Conservation (phyloP, 1,140 invertebrate genomes). For the Phortica variegata region DNA sequence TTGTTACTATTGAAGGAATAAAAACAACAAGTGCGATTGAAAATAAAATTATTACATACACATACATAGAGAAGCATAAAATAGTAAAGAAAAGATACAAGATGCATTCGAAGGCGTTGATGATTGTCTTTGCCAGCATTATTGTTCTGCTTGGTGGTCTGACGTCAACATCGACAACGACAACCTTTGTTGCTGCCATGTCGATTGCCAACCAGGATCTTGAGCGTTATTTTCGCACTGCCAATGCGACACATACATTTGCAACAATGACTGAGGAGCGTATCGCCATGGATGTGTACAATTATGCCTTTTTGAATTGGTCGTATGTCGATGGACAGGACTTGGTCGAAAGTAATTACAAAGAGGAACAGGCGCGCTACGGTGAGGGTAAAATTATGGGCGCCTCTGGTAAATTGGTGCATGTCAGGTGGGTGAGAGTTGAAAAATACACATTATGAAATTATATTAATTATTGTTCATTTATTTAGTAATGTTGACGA, state of each 20-base stretch:
- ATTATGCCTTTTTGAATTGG: constrained; percentile 50
- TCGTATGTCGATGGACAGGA: constrained; percentile 35
- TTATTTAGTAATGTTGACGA: constrained; percentile 58
- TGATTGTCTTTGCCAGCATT: constrained; percentile 1
- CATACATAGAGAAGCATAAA: background rate
- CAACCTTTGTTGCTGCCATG: constrained; percentile 46
- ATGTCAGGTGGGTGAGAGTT: too few relatives aligned
- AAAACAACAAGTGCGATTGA: too few relatives aligned
- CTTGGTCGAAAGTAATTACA: constrained; percentile 40
- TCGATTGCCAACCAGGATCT: constrained; percentile 51
- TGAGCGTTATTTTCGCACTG: constrained; percentile 47
- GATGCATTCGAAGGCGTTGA: constrained; percentile 15
- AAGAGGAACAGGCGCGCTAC: constrained; percentile 67
- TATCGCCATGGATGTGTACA: constrained; percentile 40
- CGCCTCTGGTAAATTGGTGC: constrained; percentile 64
- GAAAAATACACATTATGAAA: too few relatives aligned
- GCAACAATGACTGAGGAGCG: constrained; percentile 36
- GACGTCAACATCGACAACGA: constrained; percentile 45
- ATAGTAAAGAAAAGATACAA: background rate
- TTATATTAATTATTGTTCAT: too few relatives aligned
- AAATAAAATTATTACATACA: too few relatives aligned
- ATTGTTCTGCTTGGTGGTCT: constrained; percentile 30
- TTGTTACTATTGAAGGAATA: too few relatives aligned
- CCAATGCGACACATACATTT: constrained; percentile 35
- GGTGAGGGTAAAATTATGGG: constrained; percentile 66